A percentile compares a stretch with the other conserved stretches of the same genome.
Evolutionary conservation across 2,113 vertebrate species (phyloP).

Genomic region (Oryzias woworae): DNA sequence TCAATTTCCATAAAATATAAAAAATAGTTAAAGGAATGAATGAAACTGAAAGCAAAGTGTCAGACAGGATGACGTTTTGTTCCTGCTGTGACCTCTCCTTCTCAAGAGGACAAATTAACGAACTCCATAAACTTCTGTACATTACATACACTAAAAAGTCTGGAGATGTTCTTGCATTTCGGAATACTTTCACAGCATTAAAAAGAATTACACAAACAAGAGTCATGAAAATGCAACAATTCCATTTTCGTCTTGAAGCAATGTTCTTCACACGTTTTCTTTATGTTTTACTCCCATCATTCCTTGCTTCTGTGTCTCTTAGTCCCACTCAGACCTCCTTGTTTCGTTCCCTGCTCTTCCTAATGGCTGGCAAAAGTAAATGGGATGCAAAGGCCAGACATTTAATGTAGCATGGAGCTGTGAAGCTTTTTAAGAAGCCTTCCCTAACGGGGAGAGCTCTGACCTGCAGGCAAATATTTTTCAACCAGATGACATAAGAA

Average conservation of each 20-base stretch:
- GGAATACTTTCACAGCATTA: conserved; percentile 3
- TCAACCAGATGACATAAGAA: conserved; percentile 79
- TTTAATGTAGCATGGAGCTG: conserved; percentile 79
- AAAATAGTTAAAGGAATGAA: no score
- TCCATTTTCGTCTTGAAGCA: no score
- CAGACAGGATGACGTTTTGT: no score
- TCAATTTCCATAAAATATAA: no score
- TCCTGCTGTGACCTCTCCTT: no score
- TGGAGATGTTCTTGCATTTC: no score
- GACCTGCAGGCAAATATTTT: conserved; percentile 82
- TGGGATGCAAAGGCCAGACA: conserved; percentile 70
- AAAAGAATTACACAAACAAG: conserved; percentile 21
- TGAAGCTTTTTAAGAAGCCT: conserved; percentile 75
- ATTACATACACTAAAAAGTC: no score
- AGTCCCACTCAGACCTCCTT: conserved; percentile 10
- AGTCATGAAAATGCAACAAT: conserved; percentile 9
- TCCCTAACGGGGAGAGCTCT: conserved; percentile 71
- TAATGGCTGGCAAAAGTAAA: conserved; percentile 72
- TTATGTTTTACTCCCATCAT: conserved; percentile 36
- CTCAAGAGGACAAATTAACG: no score
- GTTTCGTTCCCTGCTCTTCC: conserved; percentile 1
- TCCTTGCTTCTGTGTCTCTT: neutral
- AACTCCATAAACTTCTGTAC: no score
- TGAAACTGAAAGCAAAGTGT: no score
- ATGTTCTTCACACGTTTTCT: neutral